These are phyloP conservation scores for Drosophila parabipectinata DNA, from an alignment of 1,140 invertebrate species.

Conservation along the genomic window DNA sequence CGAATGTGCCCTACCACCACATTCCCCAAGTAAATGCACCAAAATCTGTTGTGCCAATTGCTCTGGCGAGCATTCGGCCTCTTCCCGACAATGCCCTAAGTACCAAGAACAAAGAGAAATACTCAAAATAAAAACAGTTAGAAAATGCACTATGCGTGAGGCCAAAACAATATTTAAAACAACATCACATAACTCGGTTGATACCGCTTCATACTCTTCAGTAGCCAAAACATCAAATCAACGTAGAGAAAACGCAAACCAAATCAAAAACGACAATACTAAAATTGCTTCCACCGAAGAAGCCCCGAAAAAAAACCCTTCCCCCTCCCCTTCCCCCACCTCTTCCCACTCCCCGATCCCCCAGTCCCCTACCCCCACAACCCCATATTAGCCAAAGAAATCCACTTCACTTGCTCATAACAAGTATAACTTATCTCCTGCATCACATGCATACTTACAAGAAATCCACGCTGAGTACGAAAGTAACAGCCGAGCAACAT, in stretches of 20 bases:
- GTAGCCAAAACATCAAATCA: background rate
- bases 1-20: background rate
- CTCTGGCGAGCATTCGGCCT: background rate
- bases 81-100: background rate
- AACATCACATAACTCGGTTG: background rate
- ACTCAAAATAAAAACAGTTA: too few relatives aligned
- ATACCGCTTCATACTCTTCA: conserved; percentile 1
- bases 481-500: too few relatives aligned
- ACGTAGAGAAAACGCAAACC: conserved; percentile 5
- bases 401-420: too few relatives aligned
- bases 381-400: too few relatives aligned
- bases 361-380: too few relatives aligned
- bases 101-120: background rate
- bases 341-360: too few relatives aligned
- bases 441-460: too few relatives aligned
- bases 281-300: background rate
- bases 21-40: background rate
- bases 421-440: too few relatives aligned
- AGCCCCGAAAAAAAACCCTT: conserved; percentile 1
- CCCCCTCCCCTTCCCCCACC: background rate
- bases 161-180: too few relatives aligned
- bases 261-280: conserved; percentile 2
- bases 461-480: too few relatives aligned
- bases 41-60: too few relatives aligned
- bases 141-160: too few relatives aligned